Evolutionary conservation across 2,797 vertebrate species (phyloP).

Genomic region (Pseudochirops cupreus): DNA sequence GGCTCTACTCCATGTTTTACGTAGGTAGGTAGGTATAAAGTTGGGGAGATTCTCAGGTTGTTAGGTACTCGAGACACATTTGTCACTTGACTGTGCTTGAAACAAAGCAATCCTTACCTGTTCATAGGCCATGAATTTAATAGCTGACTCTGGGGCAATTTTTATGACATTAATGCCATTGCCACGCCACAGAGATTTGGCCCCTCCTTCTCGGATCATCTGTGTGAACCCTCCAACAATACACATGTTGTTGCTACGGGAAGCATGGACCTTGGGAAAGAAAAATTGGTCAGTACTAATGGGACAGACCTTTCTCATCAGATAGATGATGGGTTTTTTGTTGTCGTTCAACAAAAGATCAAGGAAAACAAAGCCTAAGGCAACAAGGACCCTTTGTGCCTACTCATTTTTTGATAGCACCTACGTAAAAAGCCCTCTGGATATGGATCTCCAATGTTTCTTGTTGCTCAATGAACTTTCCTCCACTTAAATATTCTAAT

Average conservation of each 20-base stretch:
- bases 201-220: conserved; percentile 95
- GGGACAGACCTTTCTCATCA: rapidly evolving
- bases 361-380: not conserved
- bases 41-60: not conserved
- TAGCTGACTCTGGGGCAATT: conserved; percentile 96
- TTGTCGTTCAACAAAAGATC: not conserved
- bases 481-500: not conserved
- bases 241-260: conserved; percentile 94
- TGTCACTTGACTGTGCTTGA: not conserved
- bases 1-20: not conserved
- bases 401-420: not conserved
- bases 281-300: conserved; percentile 29
- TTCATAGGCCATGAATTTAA: conserved; percentile 99
- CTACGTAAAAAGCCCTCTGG: not conserved
- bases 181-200: conserved; percentile 94
- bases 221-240: conserved; percentile 93
- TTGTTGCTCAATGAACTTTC: not conserved
- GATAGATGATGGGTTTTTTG: not conserved
- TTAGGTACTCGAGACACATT: not conserved
- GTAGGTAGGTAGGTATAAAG: not conserved
- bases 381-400: conserved; percentile 23
- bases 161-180: conserved; percentile 98
- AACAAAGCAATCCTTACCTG: conserved; percentile 87
- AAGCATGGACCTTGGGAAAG: conserved; percentile 93
- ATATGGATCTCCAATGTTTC: not conserved